Evolutionary conservation across 2,888 invertebrate species (phyloP), one percentile per base, ranked within the genome.

Genomic region (Aquatica leii): DNA sequence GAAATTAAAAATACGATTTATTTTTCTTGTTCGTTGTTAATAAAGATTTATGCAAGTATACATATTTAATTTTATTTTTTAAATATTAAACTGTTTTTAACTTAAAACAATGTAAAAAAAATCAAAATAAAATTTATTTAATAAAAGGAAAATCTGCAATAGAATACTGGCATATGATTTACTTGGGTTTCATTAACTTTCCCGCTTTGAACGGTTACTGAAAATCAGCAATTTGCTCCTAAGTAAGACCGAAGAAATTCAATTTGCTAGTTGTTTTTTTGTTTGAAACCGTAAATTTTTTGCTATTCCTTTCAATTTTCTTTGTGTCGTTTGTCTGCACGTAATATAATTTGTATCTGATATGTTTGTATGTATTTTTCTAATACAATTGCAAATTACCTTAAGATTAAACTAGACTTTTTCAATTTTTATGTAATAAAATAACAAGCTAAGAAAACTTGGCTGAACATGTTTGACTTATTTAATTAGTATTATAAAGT

Each of bases 221-320:
- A 9, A 46, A 46, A 17, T 17, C 14, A 18, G 12, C 6, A 18
- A 18, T 2, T 8, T 17, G 3, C 3, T 46, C 12, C 8, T 9
- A 18, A 46, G 46, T 2, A 37, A n/a, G 8, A 15, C 49, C 24
- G 12, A 20, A 40, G 21, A 37, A 37, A 57, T 49, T 37, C 49
- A 57, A 57, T 57, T 57, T 12, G 35, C 37, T 57, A 37, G 31
- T 35, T 41, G 24, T 12, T 34, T 34, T 41, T 46, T 55, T 55
- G 43, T 56, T 18, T 57, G n/a, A n/a, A n/a, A n/a, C 24, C 18
- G 15, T n/a, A 8, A 34, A 24, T 43, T 57, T 57, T 40, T 21
- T 49, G 20, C 9, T 21, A 57, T 48, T 37, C 35, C 35, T 34
- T 12, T 8, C 37, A 34, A 34, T 46, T 49, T 48, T 11, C 48